These are phyloP conservation scores for Thaumetopoea pityocampa DNA, from an alignment of 1,140 invertebrate species.

Conservation along the genomic window DNA sequence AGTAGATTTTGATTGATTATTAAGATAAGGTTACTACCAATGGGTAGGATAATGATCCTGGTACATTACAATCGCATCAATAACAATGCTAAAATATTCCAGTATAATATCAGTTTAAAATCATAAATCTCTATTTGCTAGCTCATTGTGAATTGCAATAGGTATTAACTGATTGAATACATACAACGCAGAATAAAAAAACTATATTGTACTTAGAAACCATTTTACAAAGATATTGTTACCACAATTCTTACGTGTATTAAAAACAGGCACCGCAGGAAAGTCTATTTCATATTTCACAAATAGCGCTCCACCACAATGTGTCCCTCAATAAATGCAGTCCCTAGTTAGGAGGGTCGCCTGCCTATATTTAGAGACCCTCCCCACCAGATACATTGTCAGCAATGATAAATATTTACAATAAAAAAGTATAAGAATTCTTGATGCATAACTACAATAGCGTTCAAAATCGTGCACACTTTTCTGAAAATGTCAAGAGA, in stretches of 20 bases:
- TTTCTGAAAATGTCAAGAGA: conserved; percentile 23
- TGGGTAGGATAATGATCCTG: too few species aligned
- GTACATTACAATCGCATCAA: too few species aligned
- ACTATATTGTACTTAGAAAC: neutral
- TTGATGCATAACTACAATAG: conserved; percentile 22
- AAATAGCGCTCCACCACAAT: conserved; percentile 8
- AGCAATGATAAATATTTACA: conserved; percentile 51
- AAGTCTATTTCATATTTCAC: conserved; percentile 7
- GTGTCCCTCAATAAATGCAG: conserved; percentile 11
- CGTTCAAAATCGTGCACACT: conserved; percentile 35
- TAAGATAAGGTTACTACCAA: too few species aligned
- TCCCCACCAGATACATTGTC: conserved; percentile 36
- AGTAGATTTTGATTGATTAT: too few species aligned
- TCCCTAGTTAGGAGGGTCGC: conserved; percentile 15
- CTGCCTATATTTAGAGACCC: conserved; percentile 31
- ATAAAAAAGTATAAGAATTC: conserved; percentile 45
- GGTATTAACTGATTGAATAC: too few species aligned
- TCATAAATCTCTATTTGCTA: too few species aligned
- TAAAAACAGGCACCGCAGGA: neutral
- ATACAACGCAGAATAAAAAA: too few species aligned
- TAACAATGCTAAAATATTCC: too few species aligned
- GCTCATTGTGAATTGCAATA: too few species aligned
- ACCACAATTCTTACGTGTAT: neutral
- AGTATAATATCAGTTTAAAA: too few species aligned
- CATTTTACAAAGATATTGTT: neutral